Base-by-base conservation (phyloP, 2,888 invertebrate genomes). In the Eupithecia exiguata region DNA sequence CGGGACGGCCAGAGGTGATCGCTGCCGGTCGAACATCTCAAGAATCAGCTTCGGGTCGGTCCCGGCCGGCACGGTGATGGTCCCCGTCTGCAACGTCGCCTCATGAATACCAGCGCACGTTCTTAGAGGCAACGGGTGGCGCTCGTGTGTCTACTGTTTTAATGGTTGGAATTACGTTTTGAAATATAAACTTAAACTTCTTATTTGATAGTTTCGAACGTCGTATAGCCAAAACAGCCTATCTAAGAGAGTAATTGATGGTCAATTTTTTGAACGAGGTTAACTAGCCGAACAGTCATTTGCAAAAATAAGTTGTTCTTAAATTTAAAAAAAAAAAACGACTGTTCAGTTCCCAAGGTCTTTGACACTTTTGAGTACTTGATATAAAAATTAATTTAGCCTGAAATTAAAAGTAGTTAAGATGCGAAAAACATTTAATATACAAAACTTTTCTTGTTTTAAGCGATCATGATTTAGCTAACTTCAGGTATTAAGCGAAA, bases 41-140 rank as follows among this genome's bases (percentile, higher is more conserved):
- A 95, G 91, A 83, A 95, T 95, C 84, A 94, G 92, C 90, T 95
- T 95, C 83, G 95, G 95, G 87, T 95, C 95, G 74, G 94, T 95
- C 79, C 95, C 95, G 86, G 94, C 94, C 79, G 95, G 95, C 74
- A 94, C 95, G 81, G 95, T 95, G 88, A 95, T 92, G 80, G 94
- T 95, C 83, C 95, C 94, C 91, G 94, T 95, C 95, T 95, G 92
- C 81, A 79, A 84, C 80, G 80, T 70, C 81, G 74, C 81, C 82
- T 91, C 82, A 93, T 92, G 93, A 94, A 90, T 94, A 94, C 94
- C 94, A 94, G 68, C 89, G 86, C 74, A 94, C 94, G 88, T 88
- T 94, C 91, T 93, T 93, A 89, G 90, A 92, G 79, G 88, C 87
- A 84, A 84, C 84, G 84, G 89, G 93, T 90, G 92, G 90, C 92